Base-by-base conservation (phyloP, 1,140 invertebrate species). In the Solenopsis invicta region DNA sequence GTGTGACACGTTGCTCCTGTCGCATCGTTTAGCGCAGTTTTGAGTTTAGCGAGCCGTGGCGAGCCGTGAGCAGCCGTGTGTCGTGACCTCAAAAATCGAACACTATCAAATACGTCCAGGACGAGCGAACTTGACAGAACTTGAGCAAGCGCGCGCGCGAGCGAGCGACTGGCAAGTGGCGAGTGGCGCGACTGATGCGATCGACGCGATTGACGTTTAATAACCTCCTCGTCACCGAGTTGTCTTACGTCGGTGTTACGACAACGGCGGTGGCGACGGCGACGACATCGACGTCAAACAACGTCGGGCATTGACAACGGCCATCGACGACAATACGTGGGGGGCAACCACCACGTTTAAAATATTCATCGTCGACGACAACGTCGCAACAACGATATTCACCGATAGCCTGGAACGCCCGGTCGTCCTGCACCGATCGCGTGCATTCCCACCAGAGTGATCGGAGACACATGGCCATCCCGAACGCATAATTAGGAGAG, bases 71-170 rank as follows among this genome's bases (percentile, higher is more conserved):
- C n/a, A n/a, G n/a, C n/a, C n/a, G n/a, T n/a, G n/a, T 18, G 13
- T 12, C 2, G 21, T 61, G n/a, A 13, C 4, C 59, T 62, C 29
- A 41, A 80, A 80, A 80, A 80, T 80, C 76, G 76, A 80, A 80
- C 45, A 75, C n/a, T 29, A 29, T 29, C 12, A 48, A 41, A 6
- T 4, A 41, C 41, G 48, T 48, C 10, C 48, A 48, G 48, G n/a
- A n/a, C n/a, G n/a, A n/a, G n/a, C n/a, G n/a, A n/a, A n/a, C n/a
- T n/a, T n/a, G n/a, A n/a, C n/a, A n/a, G n/a, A n/a, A n/a, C n/a
- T n/a, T n/a, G n/a, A n/a, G 8, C n/a, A 56, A 29, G 29, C 29
- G 54, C n/a, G 9, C n/a, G 54, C n/a, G 9, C n/a, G 54, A 10
- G n/a, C 54, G 54, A 8, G 54, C n/a, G 6, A 56, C 41, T 41